phyloP scores from a whole-genome alignment of 2,888 invertebrate genomes.

The Resseliella maxima region DNA sequence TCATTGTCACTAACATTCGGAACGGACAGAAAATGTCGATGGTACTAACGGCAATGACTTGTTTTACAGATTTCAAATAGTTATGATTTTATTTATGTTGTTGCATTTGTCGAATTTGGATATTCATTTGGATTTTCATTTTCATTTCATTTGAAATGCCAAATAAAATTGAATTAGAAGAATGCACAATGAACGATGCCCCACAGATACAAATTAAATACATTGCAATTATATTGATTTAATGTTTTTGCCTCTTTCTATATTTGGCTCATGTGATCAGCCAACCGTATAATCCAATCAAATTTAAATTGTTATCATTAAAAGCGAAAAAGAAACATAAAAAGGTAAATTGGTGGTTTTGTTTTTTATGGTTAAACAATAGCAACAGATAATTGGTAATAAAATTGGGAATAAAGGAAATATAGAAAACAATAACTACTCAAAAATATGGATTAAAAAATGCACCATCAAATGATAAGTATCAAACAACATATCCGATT shows the following conservation, averaged over 20 bases:
- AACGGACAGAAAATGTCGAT: background rate
- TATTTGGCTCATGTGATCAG: background rate
- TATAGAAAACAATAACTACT: constrained; percentile 8
- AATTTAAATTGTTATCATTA: background rate
- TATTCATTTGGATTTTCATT: background rate
- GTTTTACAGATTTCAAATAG: background rate
- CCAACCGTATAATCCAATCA: background rate
- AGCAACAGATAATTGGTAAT: constrained; percentile 2
- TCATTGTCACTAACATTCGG: constrained; percentile 13
- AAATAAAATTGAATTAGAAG: background rate
- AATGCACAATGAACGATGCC: background rate
- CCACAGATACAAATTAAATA: background rate
- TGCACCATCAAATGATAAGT: constrained; percentile 53
- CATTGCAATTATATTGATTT: background rate
- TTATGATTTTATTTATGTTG: background rate
- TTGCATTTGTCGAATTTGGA: background rate
- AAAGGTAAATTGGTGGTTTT: background rate
- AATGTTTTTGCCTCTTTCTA: background rate
- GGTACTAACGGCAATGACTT: background rate
- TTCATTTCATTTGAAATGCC: background rate
- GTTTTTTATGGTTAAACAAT: background rate
- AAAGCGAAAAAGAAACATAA: background rate
- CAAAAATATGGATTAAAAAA: background rate
- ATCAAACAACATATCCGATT: constrained; percentile 51
- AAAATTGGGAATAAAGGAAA: background rate